A percentile compares a stretch with the other conserved stretches of the same genome.
Conservation (phyloP, 2,888 invertebrate genomes). For the Epistrophe eligans region DNA sequence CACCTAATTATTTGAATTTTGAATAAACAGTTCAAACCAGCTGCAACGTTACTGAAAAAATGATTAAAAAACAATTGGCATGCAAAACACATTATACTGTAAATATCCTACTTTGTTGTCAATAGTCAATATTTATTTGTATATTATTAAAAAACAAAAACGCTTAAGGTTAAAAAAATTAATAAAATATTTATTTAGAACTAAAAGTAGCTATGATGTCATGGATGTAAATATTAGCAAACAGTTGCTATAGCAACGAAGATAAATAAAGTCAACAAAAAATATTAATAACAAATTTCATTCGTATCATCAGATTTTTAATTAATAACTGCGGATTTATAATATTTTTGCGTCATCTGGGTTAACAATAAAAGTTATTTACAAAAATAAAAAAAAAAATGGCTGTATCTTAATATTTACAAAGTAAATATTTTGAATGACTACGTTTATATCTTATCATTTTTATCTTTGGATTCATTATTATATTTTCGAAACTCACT, state of each 20-base stretch:
- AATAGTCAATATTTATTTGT: not conserved
- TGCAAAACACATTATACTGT: too few species aligned
- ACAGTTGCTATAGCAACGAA: not conserved
- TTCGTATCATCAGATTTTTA: constrained; percentile 2
- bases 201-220: not conserved
- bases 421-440: not conserved
- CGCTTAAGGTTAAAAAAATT: not conserved
- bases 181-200: not conserved
- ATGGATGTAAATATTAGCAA: not conserved
- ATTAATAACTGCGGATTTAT: not conserved
- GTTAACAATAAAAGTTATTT: not conserved
- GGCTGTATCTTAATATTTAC: not conserved
- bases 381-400: not conserved
- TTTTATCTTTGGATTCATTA: constrained; percentile 2
- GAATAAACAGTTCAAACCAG: too few species aligned
- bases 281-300: not conserved
- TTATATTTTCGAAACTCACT: not conserved
- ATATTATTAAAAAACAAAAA: not conserved
- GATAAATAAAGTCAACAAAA: not conserved
- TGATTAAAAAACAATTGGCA: too few species aligned
- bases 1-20: too few species aligned
- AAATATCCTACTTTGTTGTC: not conserved
- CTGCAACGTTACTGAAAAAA: too few species aligned
- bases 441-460: constrained; percentile 8
- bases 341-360: not conserved